A percentile compares a stretch with the other conserved stretches of the same genome.
Evolutionary conservation across 2,797 vertebrate species (phyloP).

Genomic region (Falco cherrug): DNA sequence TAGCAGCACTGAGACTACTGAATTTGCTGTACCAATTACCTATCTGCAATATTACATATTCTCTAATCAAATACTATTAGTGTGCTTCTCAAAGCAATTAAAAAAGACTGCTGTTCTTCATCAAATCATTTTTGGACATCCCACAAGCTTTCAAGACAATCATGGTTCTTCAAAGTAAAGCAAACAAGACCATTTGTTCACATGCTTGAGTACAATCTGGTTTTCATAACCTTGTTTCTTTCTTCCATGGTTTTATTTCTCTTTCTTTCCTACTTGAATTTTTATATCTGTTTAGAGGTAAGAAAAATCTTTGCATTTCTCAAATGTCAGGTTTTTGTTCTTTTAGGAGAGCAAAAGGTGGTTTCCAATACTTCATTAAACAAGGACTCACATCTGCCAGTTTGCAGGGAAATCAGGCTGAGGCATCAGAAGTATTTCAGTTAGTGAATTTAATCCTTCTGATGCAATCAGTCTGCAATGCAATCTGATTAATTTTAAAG

Average conservation of each 20-base stretch:
- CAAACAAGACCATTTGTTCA: not conserved
- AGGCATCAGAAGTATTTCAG: not conserved
- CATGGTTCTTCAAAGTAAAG: not conserved
- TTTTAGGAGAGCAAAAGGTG: not conserved
- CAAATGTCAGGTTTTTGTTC: not conserved
- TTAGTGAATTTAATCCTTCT: constrained; percentile 34
- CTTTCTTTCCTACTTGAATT: not conserved
- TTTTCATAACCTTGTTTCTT: not conserved
- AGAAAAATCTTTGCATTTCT: not conserved
- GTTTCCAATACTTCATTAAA: not conserved
- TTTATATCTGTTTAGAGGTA: not conserved
- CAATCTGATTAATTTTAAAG: constrained; percentile 31
- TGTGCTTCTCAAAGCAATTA: constrained; percentile 2
- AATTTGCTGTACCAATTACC: constrained; percentile 29
- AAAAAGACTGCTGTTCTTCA: not conserved
- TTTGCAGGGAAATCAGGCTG: constrained; percentile 6
- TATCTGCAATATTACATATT: not conserved
- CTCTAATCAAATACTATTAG: constrained; percentile 30
- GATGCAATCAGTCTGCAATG: constrained; percentile 26
- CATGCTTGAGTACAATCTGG: not conserved
- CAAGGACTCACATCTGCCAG: not conserved
- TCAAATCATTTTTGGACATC: constrained; percentile 12
- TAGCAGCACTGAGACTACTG: not conserved
- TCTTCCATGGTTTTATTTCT: not conserved
- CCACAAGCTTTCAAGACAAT: not conserved